Evolutionary conservation across 1,140 invertebrate genomes (phyloP), one percentile per base, ranked within the genome.

Genomic region (Daktulosphaira vitifoliae): DNA sequence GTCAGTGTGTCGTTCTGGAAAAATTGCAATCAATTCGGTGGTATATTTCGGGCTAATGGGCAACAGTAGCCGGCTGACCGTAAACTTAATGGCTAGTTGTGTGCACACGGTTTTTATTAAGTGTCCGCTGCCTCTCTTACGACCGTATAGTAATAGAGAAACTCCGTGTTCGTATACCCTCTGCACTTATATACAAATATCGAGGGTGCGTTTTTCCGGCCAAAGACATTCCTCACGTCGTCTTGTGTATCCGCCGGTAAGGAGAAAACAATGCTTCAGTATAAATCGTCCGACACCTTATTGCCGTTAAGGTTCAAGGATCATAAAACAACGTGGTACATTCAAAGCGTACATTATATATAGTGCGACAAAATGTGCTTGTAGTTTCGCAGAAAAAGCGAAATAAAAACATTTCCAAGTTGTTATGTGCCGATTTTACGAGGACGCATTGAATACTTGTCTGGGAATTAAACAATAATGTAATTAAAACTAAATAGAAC

Each of bases 201-300:
- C 29, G 20, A 48, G 42, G 42, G 56, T 48, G 56, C 25, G 54
- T 26, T 33, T 33, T 33, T 56, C 38, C 54, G 16, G 56, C 11
- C 5, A 26, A 56, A 62, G 25, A 48, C 56, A 62, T 44, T 56
- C 53, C n/a, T 56, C 38, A 25, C 38, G n/a, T n/a, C n/a, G n/a
- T n/a, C n/a, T n/a, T n/a, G n/a, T n/a, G 11, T 33, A 33, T 33
- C 29, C 29, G 18, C 56, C 26, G 56, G 42, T 20, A 29, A 44
- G 54, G 54, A 46, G 56, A 62, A 62, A 62, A 62, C 42, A 62
- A 62, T 62, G 42, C 23, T 8, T 13, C 13, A 39, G 42, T 48
- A 33, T 62, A 62, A 62, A 62, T 62, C 56, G 56, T 25, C 42
- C 56, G 44, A 62, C 56, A 62, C 56, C 42, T 62, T 62, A 48